Conservation (phyloP, 2,888 invertebrate genomes). For the Drosophila neotestacea region DNA sequence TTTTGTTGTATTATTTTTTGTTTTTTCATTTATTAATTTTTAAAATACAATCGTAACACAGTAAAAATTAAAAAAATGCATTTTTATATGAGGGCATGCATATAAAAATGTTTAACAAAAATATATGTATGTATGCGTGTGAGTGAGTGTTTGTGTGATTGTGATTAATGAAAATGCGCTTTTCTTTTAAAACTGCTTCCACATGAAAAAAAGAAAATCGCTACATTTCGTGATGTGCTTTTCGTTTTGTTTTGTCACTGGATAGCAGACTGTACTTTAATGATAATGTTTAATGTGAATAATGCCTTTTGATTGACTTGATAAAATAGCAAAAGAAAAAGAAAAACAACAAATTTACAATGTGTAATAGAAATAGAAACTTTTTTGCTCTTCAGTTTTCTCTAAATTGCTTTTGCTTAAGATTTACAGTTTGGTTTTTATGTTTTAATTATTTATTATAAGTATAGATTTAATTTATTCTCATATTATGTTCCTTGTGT, state of each 20-base stretch:
- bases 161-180: conserved; percentile 40
- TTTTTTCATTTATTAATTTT: conserved; percentile 54
- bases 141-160: too few species aligned
- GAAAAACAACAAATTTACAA: conserved; percentile 55
- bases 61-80: conserved; percentile 69
- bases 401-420: conserved; percentile 58
- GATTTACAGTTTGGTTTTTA: conserved; percentile 52
- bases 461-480: conserved; percentile 41
- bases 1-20: conserved; percentile 28
- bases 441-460: conserved; percentile 47
- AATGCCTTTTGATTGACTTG: conserved; percentile 32
- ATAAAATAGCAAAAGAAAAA: conserved; percentile 22
- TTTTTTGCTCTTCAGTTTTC: conserved; percentile 51
- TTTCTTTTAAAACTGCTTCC: conserved; percentile 25
- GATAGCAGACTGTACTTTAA: conserved; percentile 44
- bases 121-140: conserved; percentile 34
- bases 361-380: conserved; percentile 56
- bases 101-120: conserved; percentile 68
- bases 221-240: conserved; percentile 45
- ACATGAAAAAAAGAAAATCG: conserved; percentile 24
- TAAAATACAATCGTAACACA: conserved; percentile 71
- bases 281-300: conserved; percentile 4
- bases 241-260: conserved; percentile 36
- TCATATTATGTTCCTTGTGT: conserved; percentile 8
- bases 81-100: conserved; percentile 51